Evolutionary conservation across 1,140 invertebrate genomes (phyloP).

Genomic region (Leucophenga varia): DNA sequence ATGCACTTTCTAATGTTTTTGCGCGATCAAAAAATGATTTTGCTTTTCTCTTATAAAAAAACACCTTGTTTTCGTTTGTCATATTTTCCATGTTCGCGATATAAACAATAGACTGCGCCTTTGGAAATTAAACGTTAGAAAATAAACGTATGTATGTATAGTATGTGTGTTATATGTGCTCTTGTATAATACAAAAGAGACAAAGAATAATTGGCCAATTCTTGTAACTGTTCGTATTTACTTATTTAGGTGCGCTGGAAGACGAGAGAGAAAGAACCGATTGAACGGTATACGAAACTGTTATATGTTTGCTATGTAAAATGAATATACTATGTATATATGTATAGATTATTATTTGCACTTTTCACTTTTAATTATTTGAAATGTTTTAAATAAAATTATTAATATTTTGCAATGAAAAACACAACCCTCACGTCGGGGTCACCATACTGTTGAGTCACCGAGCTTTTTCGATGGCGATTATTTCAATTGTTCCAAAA

Average conservation of each 20-base stretch:
- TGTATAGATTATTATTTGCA: too few species aligned
- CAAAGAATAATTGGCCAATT: conserved; percentile 1
- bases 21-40: background rate
- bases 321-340: too few species aligned
- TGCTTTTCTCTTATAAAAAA: background rate
- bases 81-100: background rate
- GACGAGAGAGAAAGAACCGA: too few species aligned
- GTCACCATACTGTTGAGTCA: too few species aligned
- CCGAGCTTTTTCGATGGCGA: too few species aligned
- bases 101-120: conserved; percentile 1
- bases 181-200: background rate
- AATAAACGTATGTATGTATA: background rate
- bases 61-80: background rate
- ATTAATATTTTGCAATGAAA: too few species aligned
- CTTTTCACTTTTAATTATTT: too few species aligned
- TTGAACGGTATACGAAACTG: background rate
- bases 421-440: too few species aligned
- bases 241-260: background rate
- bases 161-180: background rate
- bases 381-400: too few species aligned
- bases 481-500: too few species aligned
- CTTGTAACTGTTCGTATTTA: conserved; percentile 2
- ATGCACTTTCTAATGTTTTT: background rate
- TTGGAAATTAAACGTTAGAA: conserved; percentile 1
- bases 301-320: background rate